Percentiles rank a stretch among this genome's conserved stretches.
phyloP scores from a whole-genome alignment of 2,888 invertebrate species.

The Hanleya hanleyi region DNA sequence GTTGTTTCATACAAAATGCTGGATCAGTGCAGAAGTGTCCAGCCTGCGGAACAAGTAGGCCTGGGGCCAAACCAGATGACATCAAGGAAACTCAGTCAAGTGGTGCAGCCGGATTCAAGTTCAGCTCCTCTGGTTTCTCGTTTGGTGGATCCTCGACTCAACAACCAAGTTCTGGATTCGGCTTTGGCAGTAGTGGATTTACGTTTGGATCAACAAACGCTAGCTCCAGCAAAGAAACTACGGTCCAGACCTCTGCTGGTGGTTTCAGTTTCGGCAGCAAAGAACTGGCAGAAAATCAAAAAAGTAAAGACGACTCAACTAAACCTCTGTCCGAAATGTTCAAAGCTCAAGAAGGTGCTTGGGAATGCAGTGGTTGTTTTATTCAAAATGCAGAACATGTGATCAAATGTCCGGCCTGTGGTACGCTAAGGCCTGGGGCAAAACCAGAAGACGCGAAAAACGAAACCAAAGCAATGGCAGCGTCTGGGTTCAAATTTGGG shows the following conservation, averaged over 20 bases:
- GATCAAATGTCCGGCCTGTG: constrained; percentile 65
- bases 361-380: constrained; percentile 82
- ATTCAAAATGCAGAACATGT: constrained; percentile 76
- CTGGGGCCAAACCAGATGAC: constrained; percentile 54
- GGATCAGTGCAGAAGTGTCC: constrained; percentile 53
- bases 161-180: not conserved
- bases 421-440: constrained; percentile 61
- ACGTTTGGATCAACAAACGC: no score
- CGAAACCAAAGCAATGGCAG: constrained; percentile 5
- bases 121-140: constrained; percentile 9
- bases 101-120: constrained; percentile 8
- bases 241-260: no score
- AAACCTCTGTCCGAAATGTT: constrained; percentile 72
- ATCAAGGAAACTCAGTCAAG: constrained; percentile 21
- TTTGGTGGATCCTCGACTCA: not conserved
- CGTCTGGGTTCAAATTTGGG: constrained; percentile 7
- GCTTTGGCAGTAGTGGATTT: no score
- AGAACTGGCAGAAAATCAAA: not conserved
- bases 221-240: no score
- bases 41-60: constrained; percentile 62
- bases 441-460: constrained; percentile 46
- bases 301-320: not conserved
- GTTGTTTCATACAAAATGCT: constrained; percentile 79
- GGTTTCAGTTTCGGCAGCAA: no score
- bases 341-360: constrained; percentile 77